Conservation (phyloP, 2,797 vertebrate genomes). For the Typhlichthys subterraneus region DNA sequence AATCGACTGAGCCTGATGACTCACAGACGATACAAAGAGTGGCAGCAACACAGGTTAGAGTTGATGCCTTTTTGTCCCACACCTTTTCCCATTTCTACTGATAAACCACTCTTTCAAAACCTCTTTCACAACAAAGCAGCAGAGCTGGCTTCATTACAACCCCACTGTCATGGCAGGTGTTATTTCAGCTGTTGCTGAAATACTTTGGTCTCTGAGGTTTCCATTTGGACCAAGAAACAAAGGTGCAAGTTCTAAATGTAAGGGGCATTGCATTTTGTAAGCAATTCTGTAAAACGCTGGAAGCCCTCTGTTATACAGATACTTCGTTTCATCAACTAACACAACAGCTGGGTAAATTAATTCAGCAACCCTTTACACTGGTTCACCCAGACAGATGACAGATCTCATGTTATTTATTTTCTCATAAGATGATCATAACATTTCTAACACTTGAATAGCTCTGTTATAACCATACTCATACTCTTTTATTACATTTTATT, state of each 20-base stretch:
- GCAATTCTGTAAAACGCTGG: constrained; percentile 29
- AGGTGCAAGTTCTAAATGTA: constrained; percentile 4
- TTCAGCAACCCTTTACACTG: constrained; percentile 49
- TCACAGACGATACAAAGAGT: constrained; percentile 39
- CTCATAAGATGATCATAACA: constrained; percentile 29
- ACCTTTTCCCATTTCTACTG: constrained; percentile 15
- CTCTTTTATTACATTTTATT: constrained; percentile 40
- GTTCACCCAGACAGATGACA: constrained; percentile 67
- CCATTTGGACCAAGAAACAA: constrained; percentile 5
- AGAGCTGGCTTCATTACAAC: constrained; percentile 8
- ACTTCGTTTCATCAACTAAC: constrained; percentile 47
- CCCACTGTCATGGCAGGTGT: constrained; percentile 15
- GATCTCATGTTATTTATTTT: constrained; percentile 64
- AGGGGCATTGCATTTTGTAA: constrained; percentile 22
- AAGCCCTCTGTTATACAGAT: constrained; percentile 21
- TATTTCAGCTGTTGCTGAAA: constrained; percentile 1
- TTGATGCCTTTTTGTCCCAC: constrained; percentile 29
- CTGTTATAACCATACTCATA: constrained; percentile 18
- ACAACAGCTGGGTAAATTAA: constrained; percentile 71
- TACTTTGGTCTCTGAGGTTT: constrained; percentile 9
- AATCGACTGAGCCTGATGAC: constrained; percentile 66
- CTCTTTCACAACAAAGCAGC: constrained; percentile 11
- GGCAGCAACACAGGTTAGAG: constrained; percentile 57
- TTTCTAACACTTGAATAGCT: constrained; percentile 29
- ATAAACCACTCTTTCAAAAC: constrained; percentile 19